Evolutionary conservation across 2,888 invertebrate species (phyloP).

Genomic region (Rhyacophila evoluta): DNA sequence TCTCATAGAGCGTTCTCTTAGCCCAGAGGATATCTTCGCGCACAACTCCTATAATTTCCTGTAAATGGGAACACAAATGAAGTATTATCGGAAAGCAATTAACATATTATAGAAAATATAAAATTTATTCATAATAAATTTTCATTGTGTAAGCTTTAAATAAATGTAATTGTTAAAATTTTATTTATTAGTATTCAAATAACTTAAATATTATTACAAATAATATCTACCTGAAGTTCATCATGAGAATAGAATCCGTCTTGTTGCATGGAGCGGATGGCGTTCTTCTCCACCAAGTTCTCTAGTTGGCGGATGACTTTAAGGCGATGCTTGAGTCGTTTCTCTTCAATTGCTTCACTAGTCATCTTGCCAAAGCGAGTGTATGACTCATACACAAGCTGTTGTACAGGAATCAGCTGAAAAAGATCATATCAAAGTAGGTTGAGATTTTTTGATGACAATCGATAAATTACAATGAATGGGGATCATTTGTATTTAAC

Average conservation of each 20-base stretch:
- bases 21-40: constrained; percentile 84
- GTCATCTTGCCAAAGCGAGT: constrained; percentile 83
- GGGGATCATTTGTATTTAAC: too few relatives aligned
- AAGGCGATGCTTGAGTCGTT: constrained; percentile 91
- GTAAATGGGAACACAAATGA: too few relatives aligned
- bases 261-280: constrained; percentile 84
- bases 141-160: too few relatives aligned
- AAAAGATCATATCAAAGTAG: constrained; percentile 56
- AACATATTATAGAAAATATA: too few relatives aligned
- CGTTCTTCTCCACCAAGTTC: constrained; percentile 88
- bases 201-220: too few relatives aligned
- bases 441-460: too few relatives aligned
- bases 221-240: constrained; percentile 78
- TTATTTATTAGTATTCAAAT: too few relatives aligned
- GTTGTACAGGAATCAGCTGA: constrained; percentile 83
- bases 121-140: too few relatives aligned
- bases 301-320: constrained; percentile 94
- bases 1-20: constrained; percentile 77
- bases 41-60: constrained; percentile 73
- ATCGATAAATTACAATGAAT: too few relatives aligned
- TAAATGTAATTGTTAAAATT: too few relatives aligned
- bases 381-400: constrained; percentile 89
- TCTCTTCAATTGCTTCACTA: constrained; percentile 87
- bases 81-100: too few relatives aligned
- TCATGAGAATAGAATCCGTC: constrained; percentile 76